Base-by-base conservation (phyloP, 2,888 invertebrate species). In the Lampropteryx suffumata region DNA sequence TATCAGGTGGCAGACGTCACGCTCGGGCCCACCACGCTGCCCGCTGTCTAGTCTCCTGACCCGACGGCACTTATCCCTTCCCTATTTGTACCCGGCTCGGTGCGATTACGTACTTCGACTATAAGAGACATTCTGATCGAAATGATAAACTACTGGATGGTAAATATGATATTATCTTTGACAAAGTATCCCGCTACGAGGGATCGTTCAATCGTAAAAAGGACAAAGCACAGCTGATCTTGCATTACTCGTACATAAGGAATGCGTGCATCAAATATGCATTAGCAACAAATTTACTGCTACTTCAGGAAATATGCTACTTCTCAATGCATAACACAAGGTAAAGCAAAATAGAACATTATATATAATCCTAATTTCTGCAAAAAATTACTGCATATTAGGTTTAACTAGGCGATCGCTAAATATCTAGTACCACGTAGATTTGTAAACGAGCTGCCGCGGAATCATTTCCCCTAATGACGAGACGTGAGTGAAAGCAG, bases 1-100 rank as follows among this genome's bases (percentile, higher is more conserved):
- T 88, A 87, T 88, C 86, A 83, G 84, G 77, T 87, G 84, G 88
- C 83, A 86, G 85, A 79, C 89, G 88, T 89, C 87, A 90, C 88
- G 88, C 85, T 80, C 74, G 65, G 76, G 69, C 69, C 80, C 73
- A 71, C 76, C 73, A 64, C 65, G 54, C 57, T 54, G 46, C 50
- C 36, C 54, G 52, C 55, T 14, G 50, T 36, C 50, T 49, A 42
- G 29, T 43, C 50, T 43, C 41, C 53, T 50, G 52, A 55, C 53
- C 58, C 58, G 54, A 37, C 51, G 48, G 42, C 24, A 49, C 44
- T 48, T 53, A 53, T 53, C 53, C 53, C 53, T 53, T 41, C 53
- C 48, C 36, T 53, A 40, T 53, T 48, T 48, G 35, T 53, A 48
- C 48, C 42, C 33, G 42, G 3, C 44, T 44, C 32, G 42, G 9